Evolutionary conservation across 1,140 invertebrate genomes (phyloP), one percentile per base, ranked within the genome.

Genomic region (Zaprionus africanus): DNA sequence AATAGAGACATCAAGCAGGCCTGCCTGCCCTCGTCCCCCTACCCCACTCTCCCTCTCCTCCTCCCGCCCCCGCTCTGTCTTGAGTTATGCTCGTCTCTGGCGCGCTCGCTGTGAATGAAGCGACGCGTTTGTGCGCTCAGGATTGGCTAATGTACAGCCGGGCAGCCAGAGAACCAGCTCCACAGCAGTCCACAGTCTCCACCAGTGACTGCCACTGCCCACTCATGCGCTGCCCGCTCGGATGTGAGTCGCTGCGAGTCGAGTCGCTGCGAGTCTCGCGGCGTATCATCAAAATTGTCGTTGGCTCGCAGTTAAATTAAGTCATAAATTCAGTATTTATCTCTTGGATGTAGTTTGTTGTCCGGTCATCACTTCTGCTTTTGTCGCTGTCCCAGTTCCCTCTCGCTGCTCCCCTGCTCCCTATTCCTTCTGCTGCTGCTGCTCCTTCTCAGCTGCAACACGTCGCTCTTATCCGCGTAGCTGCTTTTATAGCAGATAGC

Each of bases 251-350:
- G 31, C 31, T 34, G 31, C 31, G 11, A n/a, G 24, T 61, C 22
- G 31, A 13, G 28, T 34, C 28, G 43, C 34, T 15, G 17, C 15
- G 11, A 24, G 22, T 24, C 24, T 12, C 12, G 22, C 51, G 31
- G 38, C 49, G 70, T 88, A 87, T 87, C 84, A 83, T 87, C 84
- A 88, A 88, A 88, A 88, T 88, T 88, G 85, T 88, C 85, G 85
- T 88, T 88, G 85, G 85, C 85, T 88, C 72, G 85, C 85, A 92
- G 90, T 92, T 92, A 92, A 92, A 92, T 92, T 92, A 92, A 92
- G 91, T 91, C 91, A 92, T 92, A 92, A 92, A 92, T 92, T 92
- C 90, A 88, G 90, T 92, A 92, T 92, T 92, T 92, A 92, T 92
- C 91, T 88, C 71, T 81, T 83, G 87, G 82, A 88, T 92, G 91